Evolutionary conservation across 2,888 invertebrate genomes (phyloP), one percentile per base, ranked within the genome.

Genomic region (Zootermopsis nevadensis): DNA sequence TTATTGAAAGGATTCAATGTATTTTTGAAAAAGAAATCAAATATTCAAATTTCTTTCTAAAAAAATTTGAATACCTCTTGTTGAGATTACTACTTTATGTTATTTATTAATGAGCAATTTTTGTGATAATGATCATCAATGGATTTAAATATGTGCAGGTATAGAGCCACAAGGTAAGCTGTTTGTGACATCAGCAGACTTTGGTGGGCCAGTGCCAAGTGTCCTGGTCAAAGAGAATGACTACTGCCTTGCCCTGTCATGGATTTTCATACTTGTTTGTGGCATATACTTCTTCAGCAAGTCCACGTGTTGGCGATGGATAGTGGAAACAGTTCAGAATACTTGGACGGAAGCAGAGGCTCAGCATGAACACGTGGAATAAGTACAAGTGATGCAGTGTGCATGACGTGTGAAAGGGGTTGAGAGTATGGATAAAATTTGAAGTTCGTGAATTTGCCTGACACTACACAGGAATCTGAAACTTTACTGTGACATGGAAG

Each of bases 291-390:
- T 95, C 87, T 94, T 96, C 82, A 93, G 94, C 60, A 94, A 94
- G 87, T 95, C 97, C 0, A 92, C 91, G 79, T 93, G 94, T 89
- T 97, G 95, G 93, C 92, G 90, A 82, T 94, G 94, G 90, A 93
- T 97, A 86, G 93, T 96, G 1, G 97, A 97, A 88, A 94, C 94
- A 89, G 92, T 97, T 22, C 94, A 96, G 88, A 95, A 95, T 86
- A 96, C 95, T 85, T 97, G 97, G 97, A 91, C 95, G 84, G 97
- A 97, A 89, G 95, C 95, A 4, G 96, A 96, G 87, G 96, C 94
- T 35, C 95, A 95, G 87, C 94, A 94, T 88, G 94, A 95, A 88
- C 95, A 95, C 88, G 93, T 92, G 87, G 95, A 95, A 86, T 95
- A 53, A 60, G 60, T 15, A 42, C 2, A 48, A 48, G 48, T 3